Evolutionary conservation across 2,797 vertebrate species (phyloP).

Genomic region (Channa striata): DNA sequence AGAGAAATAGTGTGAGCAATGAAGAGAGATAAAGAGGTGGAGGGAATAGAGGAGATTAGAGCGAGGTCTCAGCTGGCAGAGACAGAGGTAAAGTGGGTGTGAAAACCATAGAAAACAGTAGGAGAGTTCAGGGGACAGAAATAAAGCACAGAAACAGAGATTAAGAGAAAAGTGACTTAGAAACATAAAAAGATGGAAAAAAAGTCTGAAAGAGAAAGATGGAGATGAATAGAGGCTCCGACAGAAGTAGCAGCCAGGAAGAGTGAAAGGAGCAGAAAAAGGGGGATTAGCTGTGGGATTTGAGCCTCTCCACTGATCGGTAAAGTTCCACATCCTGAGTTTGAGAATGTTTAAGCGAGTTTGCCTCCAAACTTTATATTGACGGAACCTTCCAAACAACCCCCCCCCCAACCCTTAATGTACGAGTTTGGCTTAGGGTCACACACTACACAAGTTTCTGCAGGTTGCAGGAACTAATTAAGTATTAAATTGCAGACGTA

Average conservation of each 20-base stretch:
- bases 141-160: constrained; percentile 9
- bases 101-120: constrained; percentile 36
- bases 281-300: constrained; percentile 69
- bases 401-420: not conserved
- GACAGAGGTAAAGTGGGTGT: constrained; percentile 41
- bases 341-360: constrained; percentile 50
- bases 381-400: constrained; percentile 26
- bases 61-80: constrained; percentile 45
- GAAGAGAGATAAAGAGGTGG: constrained; percentile 33
- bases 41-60: constrained; percentile 29
- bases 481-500: constrained; percentile 11
- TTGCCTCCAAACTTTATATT: constrained; percentile 57
- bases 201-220: constrained; percentile 25
- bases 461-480: constrained; percentile 41
- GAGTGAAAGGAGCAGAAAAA: constrained; percentile 51
- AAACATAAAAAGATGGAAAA: constrained; percentile 24
- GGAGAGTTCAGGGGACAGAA: constrained; percentile 25
- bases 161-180: constrained; percentile 31
- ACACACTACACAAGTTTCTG: constrained; percentile 22
- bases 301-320: constrained; percentile 61
- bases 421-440: constrained; percentile 19
- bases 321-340: constrained; percentile 49
- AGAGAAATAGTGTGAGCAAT: constrained; percentile 15
- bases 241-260: constrained; percentile 42
- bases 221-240: constrained; percentile 46